Base-by-base conservation (phyloP, 2,888 invertebrate genomes). In the Eupelmus urozonus region DNA sequence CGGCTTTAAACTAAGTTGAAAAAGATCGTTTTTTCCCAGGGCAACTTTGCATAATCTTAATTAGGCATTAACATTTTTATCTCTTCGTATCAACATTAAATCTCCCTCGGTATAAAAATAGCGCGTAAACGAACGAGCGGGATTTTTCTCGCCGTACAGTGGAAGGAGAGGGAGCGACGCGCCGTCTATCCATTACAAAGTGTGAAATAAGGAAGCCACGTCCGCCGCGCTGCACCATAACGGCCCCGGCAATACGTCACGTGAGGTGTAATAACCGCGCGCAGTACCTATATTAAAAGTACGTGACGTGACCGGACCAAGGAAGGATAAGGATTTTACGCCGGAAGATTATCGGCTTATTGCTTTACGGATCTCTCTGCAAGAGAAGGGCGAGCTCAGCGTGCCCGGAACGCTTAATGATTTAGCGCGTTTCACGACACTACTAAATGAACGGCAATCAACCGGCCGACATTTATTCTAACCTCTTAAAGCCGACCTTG, bases 261-360 rank as follows among this genome's bases (percentile, higher is more conserved):
- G 71, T 45, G 62, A 60, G 23, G 34, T 57, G 40, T 62, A 72
- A 72, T 72, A 72, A 72, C 29, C 62, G 49, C 49, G n/a, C n/a
- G 51, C 59, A 13, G 29, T 25, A 34, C 57, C 69, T 83, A 82
- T 81, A 82, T 82, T 79, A 81, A 81, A 79, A 72, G 75, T 81
- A 82, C 81, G 81, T 80, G 82, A 82, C 82, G 79, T 80, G 74
- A 57, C 73, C 77, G 72, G 79, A 78, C 78, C 79, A 29, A 51
- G 62, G 51, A 70, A 78, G 79, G 81, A 74, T 81, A 81, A 80
- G 81, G 81, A 81, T 82, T 82, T 80, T 81, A 81, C 71, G 75
- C 63, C 60, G 65, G 78, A 72, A 82, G 82, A 84, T 84, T 84
- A 84, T 84, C 82, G 80, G 83, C 81, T 83, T 83, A 84, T 81